A percentile compares a stretch with the other conserved stretches of the same genome.
Evolutionary conservation across 2,888 invertebrate species (phyloP).

Genomic region (Ophion slaviceki): DNA sequence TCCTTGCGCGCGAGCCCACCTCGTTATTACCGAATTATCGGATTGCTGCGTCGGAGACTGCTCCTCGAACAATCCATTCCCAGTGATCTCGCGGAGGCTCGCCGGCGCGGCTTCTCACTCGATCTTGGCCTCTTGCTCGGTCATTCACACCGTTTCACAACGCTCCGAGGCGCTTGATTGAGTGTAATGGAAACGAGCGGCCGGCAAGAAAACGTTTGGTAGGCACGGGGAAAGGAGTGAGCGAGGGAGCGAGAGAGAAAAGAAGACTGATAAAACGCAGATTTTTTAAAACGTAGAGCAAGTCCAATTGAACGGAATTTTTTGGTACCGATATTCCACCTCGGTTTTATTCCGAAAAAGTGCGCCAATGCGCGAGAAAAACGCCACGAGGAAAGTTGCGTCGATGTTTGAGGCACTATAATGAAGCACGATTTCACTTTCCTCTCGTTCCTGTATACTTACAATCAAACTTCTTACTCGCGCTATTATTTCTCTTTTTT

Average conservation of each 20-base stretch:
- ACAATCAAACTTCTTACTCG: background rate
- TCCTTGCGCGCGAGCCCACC: background rate
- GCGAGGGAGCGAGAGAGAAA: background rate
- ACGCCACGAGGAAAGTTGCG: constrained; percentile 13
- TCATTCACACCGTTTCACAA: constrained; percentile 56
- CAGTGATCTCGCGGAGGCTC: background rate
- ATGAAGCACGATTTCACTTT: constrained; percentile 35
- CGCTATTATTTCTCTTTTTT: no score
- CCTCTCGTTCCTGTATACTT: constrained; percentile 10
- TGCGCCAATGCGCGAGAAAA: no score
- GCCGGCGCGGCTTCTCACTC: background rate
- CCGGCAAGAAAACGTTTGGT: constrained; percentile 3
- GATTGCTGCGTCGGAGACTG: constrained; percentile 15
- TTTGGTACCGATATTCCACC: background rate
- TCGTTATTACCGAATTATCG: constrained; percentile 52
- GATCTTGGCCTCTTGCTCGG: constrained; percentile 43
- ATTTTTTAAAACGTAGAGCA: background rate
- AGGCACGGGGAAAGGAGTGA: constrained; percentile 37
- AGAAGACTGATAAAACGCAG: background rate
- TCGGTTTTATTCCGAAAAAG: background rate
- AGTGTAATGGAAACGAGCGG: constrained; percentile 46
- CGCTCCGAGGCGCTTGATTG: constrained; percentile 46
- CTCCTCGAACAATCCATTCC: constrained; percentile 26
- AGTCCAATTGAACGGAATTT: constrained; percentile 1
- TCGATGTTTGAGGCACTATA: constrained; percentile 5